Evolutionary conservation across 2,888 invertebrate species (phyloP).

Genomic region (Latheticus oryzae): DNA sequence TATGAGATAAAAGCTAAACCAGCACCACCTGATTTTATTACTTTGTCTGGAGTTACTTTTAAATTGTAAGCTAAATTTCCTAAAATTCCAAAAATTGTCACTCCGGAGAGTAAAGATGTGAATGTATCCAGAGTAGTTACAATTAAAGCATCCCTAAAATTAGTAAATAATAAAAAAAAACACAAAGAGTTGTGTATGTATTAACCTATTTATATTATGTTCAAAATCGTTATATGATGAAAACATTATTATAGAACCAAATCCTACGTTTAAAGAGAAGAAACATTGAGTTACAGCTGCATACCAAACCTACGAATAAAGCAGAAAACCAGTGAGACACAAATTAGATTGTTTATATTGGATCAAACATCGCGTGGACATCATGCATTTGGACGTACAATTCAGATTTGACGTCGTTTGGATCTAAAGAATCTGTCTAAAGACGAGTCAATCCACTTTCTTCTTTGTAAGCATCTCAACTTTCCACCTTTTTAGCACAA

Average conservation of each 20-base stretch:
- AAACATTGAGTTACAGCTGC: conserved; percentile 84
- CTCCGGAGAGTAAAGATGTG: conserved; percentile 84
- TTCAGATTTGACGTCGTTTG: too few species aligned
- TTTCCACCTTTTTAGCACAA: too few species aligned
- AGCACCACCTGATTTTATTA: conserved; percentile 79
- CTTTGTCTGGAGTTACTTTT: conserved; percentile 71
- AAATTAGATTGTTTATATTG: too few species aligned
- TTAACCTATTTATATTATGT: conserved; percentile 69
- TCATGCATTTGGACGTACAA: too few species aligned
- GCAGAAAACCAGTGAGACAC: too few species aligned
- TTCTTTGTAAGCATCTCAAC: too few species aligned
- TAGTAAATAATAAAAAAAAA: too few species aligned
- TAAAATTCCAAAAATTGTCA: conserved; percentile 85
- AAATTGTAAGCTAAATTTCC: conserved; percentile 82
- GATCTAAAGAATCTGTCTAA: too few species aligned
- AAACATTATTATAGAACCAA: conserved; percentile 83
- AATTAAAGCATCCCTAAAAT: conserved; percentile 79
- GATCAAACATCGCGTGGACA: too few species aligned
- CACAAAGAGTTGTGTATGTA: too few species aligned
- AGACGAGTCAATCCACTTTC: too few species aligned
- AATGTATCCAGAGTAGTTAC: conserved; percentile 85
- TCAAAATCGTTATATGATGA: conserved; percentile 80
- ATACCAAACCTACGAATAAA: conserved; percentile 68
- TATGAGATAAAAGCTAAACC: conserved; percentile 88
- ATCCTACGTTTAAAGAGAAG: conserved; percentile 80